Percentiles rank a stretch among this genome's conserved stretches.
Conservation (phyloP, 2,113 vertebrate genomes). For the Thermophis baileyi region DNA sequence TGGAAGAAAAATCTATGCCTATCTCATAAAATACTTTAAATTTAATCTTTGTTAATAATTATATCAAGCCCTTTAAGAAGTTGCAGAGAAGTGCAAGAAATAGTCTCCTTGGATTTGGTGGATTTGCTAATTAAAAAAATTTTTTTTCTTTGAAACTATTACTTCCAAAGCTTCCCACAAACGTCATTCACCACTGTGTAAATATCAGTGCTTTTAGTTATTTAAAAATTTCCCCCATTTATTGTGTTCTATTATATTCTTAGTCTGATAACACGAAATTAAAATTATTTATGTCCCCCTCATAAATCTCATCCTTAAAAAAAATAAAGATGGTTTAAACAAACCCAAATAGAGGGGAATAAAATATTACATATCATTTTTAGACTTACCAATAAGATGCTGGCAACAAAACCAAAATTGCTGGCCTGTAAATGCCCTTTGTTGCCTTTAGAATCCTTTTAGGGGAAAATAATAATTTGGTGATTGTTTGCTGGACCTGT, state of each 20-base stretch:
- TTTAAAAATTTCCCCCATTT: slow-evolving; percentile 10
- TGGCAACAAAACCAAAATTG: slow-evolving; percentile 9
- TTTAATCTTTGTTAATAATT: background rate
- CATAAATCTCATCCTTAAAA: background rate
- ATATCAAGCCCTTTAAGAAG: slow-evolving; percentile 43
- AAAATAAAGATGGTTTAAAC: background rate
- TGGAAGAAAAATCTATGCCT: slow-evolving; percentile 29
- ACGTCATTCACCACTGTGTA: slow-evolving; percentile 1
- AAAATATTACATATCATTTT: slow-evolving; percentile 56
- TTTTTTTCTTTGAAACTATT: slow-evolving; percentile 11
- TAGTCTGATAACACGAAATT: slow-evolving; percentile 12
- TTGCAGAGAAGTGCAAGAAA: slow-evolving; percentile 43
- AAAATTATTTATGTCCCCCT: background rate
- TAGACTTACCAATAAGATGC: slow-evolving; percentile 45
- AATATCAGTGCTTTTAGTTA: slow-evolving; percentile 44
- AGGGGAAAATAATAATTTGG: slow-evolving; percentile 47
- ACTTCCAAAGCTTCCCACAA: background rate
- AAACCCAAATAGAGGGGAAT: slow-evolving; percentile 20
- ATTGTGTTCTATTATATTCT: slow-evolving; percentile 28
- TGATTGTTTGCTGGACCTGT: slow-evolving; percentile 66
- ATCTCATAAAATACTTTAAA: slow-evolving; percentile 1
- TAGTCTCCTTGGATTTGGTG: slow-evolving; percentile 13
- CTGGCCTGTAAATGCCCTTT: slow-evolving; percentile 49
- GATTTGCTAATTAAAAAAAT: slow-evolving; percentile 31
- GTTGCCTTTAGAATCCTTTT: slow-evolving; percentile 45